Conservation (phyloP, 2,888 invertebrate genomes). For the Rhabditophanes sp. region DNA sequence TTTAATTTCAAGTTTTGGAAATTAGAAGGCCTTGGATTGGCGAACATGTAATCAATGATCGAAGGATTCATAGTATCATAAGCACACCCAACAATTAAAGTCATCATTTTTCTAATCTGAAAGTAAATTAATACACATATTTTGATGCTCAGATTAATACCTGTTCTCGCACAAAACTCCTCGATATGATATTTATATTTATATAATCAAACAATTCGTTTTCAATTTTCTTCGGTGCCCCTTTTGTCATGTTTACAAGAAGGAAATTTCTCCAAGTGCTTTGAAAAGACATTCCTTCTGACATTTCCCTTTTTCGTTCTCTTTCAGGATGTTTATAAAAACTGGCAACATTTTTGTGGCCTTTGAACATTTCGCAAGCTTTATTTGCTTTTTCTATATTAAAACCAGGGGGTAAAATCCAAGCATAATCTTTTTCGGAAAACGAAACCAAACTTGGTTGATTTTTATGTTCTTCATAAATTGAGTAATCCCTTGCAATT, state of each 20-base stretch:
- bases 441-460: constrained; percentile 18
- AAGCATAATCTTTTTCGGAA: constrained; percentile 20
- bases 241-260: constrained; percentile 10
- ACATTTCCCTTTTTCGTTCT: constrained; percentile 13
- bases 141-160: background rate
- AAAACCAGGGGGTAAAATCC: constrained; percentile 22
- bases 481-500: constrained; percentile 7
- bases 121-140: background rate
- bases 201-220: constrained; percentile 28
- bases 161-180: constrained; percentile 25
- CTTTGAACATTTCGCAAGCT: constrained; percentile 16
- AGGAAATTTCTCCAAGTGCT: constrained; percentile 2
- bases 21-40: constrained; percentile 16
- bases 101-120: constrained; percentile 24
- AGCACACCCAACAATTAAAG: constrained; percentile 16
- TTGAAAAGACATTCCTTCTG: constrained; percentile 1
- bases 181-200: constrained; percentile 21
- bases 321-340: constrained; percentile 25
- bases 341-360: constrained; percentile 18
- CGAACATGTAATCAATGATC: constrained; percentile 18
- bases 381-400: constrained; percentile 9
- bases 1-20: constrained; percentile 16
- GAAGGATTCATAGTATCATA: constrained; percentile 12
- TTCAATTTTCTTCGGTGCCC: constrained; percentile 14
- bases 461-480: constrained; percentile 13